A percentile compares a stretch with the other conserved stretches of the same genome.
Evolutionary conservation across 2,888 invertebrate species (phyloP).

Genomic region (Eledona agricola): DNA sequence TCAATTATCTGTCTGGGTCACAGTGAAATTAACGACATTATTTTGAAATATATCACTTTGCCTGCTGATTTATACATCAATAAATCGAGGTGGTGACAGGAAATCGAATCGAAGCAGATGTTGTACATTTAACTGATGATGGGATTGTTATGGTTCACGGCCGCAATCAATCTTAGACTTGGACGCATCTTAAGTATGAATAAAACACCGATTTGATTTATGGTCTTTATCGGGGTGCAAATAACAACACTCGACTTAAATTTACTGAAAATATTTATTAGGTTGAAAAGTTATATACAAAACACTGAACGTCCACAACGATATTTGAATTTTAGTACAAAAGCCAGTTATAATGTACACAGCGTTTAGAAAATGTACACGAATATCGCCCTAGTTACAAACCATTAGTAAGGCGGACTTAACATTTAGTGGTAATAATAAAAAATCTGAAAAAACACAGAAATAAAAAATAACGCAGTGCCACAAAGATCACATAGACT

Average conservation of each 20-base stretch:
- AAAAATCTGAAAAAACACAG: conserved; percentile 36
- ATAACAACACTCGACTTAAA: conserved; percentile 12
- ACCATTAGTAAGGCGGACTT: conserved; percentile 34
- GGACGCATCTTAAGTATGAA: conserved; percentile 29
- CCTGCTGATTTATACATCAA: conserved; percentile 25
- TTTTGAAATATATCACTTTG: conserved; percentile 22
- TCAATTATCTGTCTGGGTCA: conserved; percentile 16
- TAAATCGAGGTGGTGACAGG: conserved; percentile 26
- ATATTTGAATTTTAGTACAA: conserved; percentile 48
- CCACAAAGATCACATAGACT: conserved; percentile 49
- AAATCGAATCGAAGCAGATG: conserved; percentile 30
- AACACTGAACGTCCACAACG: conserved; percentile 50
- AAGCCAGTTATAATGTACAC: conserved; percentile 41
- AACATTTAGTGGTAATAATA: conserved; percentile 24
- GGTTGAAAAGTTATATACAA: conserved; percentile 52
- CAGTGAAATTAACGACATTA: conserved; percentile 21
- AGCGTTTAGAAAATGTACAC: conserved; percentile 35
- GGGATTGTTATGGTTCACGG: conserved; percentile 20
- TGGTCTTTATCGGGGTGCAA: conserved; percentile 15
- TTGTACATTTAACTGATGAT: conserved; percentile 31
- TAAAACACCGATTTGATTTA: conserved; percentile 31
- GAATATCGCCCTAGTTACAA: conserved; percentile 28
- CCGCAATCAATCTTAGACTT: conserved; percentile 26
- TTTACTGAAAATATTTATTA: conserved; percentile 42
- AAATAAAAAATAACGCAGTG: conserved; percentile 44